A percentile compares a stretch with the other conserved stretches of the same genome.
Conservation (phyloP, 2,888 invertebrate genomes). For the Drosophila kokeensis region DNA sequence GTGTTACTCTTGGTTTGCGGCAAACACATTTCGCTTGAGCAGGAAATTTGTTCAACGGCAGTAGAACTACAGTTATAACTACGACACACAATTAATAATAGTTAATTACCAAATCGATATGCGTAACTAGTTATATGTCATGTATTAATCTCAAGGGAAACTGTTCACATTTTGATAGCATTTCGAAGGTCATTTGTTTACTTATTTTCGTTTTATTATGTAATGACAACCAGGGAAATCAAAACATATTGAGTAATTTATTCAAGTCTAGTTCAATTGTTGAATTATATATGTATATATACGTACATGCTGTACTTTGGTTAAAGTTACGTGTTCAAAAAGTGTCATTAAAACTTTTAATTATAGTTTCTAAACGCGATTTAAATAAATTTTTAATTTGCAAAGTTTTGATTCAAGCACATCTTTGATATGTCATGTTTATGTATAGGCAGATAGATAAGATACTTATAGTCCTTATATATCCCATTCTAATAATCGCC, state of each 20-base stretch:
- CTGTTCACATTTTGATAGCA: conserved; percentile 1
- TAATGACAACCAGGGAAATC: conserved; percentile 1
- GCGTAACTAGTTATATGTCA: conserved; percentile 6
- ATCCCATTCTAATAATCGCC: background rate
- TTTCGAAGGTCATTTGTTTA: background rate
- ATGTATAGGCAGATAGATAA: background rate
- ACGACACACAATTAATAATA: conserved; percentile 3
- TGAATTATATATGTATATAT: background rate
- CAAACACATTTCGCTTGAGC: conserved; percentile 53
- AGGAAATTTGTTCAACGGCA: conserved; percentile 36
- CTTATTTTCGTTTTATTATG: conserved; percentile 8
- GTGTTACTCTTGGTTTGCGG: conserved; percentile 44
- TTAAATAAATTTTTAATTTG: background rate
- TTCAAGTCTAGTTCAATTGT: conserved; percentile 5
- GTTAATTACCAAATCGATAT: conserved; percentile 28
- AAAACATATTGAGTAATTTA: conserved; percentile 12
- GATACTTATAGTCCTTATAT: too few relatives aligned
- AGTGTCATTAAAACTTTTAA: background rate
- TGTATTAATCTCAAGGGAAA: conserved; percentile 18
- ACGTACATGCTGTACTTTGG: too few relatives aligned
- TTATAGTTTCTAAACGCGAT: background rate
- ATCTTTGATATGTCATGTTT: too few relatives aligned
- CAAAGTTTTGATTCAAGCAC: background rate
- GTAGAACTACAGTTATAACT: background rate
- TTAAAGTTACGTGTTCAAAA: background rate